Conservation (phyloP, 2,113 vertebrate genomes). For the Erythrolamprus reginae region DNA sequence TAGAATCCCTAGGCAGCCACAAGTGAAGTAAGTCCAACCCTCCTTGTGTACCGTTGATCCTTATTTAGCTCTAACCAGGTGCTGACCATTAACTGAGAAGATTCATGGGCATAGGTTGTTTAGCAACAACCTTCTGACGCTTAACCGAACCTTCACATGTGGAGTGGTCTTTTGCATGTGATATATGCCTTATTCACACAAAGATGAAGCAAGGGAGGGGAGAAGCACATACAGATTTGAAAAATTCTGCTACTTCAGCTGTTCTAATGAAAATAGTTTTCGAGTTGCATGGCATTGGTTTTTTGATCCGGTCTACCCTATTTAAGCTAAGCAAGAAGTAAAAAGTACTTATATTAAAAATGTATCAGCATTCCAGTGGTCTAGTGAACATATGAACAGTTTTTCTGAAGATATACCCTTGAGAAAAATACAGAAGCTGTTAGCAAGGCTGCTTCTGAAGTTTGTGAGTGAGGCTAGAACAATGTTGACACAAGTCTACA, state of each 20-base stretch:
- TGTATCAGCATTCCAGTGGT: background rate
- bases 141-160: background rate
- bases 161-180: background rate
- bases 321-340: background rate
- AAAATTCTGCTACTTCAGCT: background rate
- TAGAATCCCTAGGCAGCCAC: background rate
- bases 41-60: background rate
- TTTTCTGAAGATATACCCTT: background rate
- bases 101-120: background rate
- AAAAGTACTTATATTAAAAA: background rate
- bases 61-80: background rate
- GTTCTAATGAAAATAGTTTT: background rate
- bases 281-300: background rate
- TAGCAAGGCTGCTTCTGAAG: background rate
- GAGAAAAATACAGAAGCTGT: background rate
- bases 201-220: background rate
- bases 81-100: background rate
- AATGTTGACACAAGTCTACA: background rate
- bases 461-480: background rate
- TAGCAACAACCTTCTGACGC: too few relatives aligned
- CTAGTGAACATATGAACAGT: background rate
- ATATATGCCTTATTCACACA: background rate
- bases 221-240: background rate
- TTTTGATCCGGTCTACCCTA: background rate
- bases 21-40: background rate